Conservation (phyloP, 35 echinoderm and acorn worm genomes). For the Apostichopus californicus region DNA sequence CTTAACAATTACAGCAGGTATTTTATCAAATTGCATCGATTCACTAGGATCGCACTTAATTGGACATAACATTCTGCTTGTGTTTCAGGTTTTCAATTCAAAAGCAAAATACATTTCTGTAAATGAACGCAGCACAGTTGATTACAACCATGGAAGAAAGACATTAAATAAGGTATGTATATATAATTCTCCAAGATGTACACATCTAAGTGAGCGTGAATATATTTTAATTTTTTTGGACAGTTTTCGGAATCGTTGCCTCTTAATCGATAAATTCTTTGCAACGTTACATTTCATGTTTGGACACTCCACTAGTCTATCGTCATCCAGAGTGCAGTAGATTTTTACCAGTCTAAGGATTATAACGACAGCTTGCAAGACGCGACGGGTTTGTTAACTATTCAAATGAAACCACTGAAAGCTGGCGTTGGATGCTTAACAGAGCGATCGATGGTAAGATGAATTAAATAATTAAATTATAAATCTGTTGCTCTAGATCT, state of each 20-base stretch:
- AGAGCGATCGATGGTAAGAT: neutral
- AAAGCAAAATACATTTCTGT: neutral
- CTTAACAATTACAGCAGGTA: too few relatives aligned
- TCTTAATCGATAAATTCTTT: too few relatives aligned
- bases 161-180: neutral
- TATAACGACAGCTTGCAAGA: neutral
- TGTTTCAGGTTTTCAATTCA: neutral
- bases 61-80: too few relatives aligned
- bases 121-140: neutral
- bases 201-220: too few relatives aligned
- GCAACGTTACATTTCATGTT: too few relatives aligned
- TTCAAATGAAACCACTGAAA: constrained; percentile 31
- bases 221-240: too few relatives aligned
- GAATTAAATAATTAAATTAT: neutral
- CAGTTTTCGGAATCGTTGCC: too few relatives aligned
- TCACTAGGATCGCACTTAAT: too few relatives aligned
- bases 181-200: neutral
- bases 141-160: neutral
- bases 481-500: too few relatives aligned
- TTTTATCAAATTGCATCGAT: too few relatives aligned
- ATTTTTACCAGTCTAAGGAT: constrained; percentile 9
- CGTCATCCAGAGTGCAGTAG: neutral
- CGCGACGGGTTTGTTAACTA: neutral
- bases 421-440: neutral
- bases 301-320: neutral